A percentile compares a stretch with the other conserved stretches of the same genome.
phyloP scores from a whole-genome alignment of 2,888 invertebrate species.

The Drosophila macrothrix region DNA sequence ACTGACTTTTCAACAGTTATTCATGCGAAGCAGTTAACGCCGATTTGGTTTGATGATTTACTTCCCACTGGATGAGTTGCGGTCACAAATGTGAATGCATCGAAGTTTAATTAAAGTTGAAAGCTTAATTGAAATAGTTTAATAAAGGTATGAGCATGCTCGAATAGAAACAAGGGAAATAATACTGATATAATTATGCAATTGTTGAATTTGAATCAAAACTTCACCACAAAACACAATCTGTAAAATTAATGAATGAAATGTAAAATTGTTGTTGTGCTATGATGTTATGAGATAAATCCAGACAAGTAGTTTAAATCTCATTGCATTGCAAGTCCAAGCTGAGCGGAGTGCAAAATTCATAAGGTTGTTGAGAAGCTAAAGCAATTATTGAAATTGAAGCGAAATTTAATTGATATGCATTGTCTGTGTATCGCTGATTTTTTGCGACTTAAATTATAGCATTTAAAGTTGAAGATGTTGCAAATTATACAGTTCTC shows the following conservation, averaged over 20 bases:
- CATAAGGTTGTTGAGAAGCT: background rate
- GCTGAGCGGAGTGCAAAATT: background rate
- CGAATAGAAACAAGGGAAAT: background rate
- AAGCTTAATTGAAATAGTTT: background rate
- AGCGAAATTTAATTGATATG: constrained; percentile 42
- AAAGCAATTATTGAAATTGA: constrained; percentile 7
- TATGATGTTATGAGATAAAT: background rate
- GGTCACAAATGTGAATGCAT: constrained; percentile 6
- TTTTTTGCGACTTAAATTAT: background rate
- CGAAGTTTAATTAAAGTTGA: constrained; percentile 5
- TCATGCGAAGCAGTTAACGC: constrained; percentile 36
- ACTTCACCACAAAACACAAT: background rate
- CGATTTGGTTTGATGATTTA: constrained; percentile 29
- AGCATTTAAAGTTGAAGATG: constrained; percentile 7
- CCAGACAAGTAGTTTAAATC: background rate
- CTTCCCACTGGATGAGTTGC: background rate
- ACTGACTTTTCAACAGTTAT: constrained; percentile 35
- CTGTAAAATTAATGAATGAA: background rate
- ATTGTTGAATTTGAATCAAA: too few relatives aligned
- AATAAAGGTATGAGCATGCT: background rate
- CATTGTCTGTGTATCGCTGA: constrained; percentile 5
- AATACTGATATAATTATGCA: background rate
- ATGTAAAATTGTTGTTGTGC: background rate
- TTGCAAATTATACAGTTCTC: constrained; percentile 26
- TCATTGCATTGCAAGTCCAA: background rate